Percentiles rank a stretch among this genome's conserved stretches.
Conservation (phyloP, 2,113 vertebrate genomes). For the Lonchura striata region DNA sequence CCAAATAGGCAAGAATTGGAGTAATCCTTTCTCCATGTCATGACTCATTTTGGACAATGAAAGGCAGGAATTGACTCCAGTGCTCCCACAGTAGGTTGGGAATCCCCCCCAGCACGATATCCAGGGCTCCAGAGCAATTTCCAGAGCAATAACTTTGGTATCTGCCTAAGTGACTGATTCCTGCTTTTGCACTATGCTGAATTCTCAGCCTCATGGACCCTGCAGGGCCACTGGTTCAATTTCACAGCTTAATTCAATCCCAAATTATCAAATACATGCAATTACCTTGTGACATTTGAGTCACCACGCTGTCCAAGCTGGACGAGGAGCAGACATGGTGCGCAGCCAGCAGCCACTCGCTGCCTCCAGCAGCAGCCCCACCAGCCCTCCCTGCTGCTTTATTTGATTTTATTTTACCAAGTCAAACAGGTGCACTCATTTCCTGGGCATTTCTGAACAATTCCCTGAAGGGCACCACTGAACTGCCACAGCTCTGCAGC, state of each 20-base stretch:
- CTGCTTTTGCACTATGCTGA: background rate
- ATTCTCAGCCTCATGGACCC: background rate
- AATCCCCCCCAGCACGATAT: background rate
- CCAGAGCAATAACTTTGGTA: background rate
- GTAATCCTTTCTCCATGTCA: background rate
- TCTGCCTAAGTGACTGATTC: fast-evolving
- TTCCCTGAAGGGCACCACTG: background rate
- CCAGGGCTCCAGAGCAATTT: background rate
- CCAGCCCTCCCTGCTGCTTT: background rate
- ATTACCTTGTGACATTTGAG: background rate
- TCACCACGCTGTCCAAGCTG: background rate
- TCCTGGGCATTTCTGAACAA: background rate
- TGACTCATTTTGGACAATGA: background rate
- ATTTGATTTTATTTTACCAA: background rate
- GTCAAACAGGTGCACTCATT: background rate
- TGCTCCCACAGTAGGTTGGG: background rate
- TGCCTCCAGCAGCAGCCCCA: background rate
- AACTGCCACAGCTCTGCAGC: background rate
- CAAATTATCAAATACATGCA: background rate
- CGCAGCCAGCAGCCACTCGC: fast-evolving
- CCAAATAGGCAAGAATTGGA: background rate
- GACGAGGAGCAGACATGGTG: fast-evolving
- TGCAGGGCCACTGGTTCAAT: background rate
- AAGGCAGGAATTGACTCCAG: background rate
- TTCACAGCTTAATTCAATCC: constrained; percentile 3